These are phyloP conservation scores for Ptychochromis oligacanthus DNA, from an alignment of 2,113 vertebrate genomes.

Conservation along the genomic window DNA sequence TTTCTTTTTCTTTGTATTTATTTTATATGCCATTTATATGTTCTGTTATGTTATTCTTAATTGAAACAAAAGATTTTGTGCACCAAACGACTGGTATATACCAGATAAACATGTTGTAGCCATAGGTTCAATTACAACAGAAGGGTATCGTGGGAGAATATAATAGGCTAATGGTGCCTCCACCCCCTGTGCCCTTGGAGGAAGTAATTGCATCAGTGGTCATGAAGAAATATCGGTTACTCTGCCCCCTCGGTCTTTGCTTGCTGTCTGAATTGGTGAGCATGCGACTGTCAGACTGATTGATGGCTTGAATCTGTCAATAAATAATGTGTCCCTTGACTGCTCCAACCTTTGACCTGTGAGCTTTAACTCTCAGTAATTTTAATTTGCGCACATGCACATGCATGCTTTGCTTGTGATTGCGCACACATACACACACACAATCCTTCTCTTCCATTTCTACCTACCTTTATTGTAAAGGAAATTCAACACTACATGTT, in stretches of 20 bases:
- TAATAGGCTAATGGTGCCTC: constrained; percentile 41
- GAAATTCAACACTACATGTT: not conserved
- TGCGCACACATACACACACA: not conserved
- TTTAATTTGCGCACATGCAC: constrained; percentile 35
- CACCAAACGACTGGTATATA: not conserved
- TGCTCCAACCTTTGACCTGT: constrained; percentile 56
- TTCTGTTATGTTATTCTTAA: not conserved
- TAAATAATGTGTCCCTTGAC: constrained; percentile 41
- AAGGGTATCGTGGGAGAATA: constrained; percentile 28
- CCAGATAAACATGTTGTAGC: not conserved
- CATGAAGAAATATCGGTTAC: constrained; percentile 48
- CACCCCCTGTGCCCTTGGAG: constrained; percentile 37
- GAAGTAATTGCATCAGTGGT: constrained; percentile 65
- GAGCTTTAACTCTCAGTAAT: constrained; percentile 10
- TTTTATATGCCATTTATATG: not conserved
- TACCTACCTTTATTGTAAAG: not conserved
- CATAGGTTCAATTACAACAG: constrained; percentile 3
- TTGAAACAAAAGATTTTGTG: not conserved
- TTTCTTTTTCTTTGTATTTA: not conserved
- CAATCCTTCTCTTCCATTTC: not conserved
- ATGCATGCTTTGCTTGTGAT: not conserved
- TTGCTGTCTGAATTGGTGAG: constrained; percentile 2
- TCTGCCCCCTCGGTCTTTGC: constrained; percentile 32
- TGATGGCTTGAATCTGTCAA: constrained; percentile 56
- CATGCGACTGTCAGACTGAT: constrained; percentile 52